Evolutionary conservation across 2,797 vertebrate genomes (phyloP).

Genomic region (Amniataba percoides): DNA sequence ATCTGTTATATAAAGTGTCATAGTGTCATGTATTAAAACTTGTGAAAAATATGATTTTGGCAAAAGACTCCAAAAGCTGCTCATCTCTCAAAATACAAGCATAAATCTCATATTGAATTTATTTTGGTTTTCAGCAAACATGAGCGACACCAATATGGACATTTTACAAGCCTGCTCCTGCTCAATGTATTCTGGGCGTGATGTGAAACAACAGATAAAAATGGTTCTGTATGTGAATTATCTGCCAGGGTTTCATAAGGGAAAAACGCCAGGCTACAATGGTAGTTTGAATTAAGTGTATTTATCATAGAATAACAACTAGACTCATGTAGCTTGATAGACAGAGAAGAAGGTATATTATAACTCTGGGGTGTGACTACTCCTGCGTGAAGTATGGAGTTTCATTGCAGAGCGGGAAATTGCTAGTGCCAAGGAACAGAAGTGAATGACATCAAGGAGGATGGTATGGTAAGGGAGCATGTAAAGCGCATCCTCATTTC

Average conservation of each 20-base stretch:
- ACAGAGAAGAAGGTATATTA: conserved; percentile 57
- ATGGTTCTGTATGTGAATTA: background rate
- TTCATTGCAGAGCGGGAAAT: conserved; percentile 73
- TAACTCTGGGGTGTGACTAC: conserved; percentile 54
- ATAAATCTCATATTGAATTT: conserved; percentile 24
- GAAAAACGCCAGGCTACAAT: conserved; percentile 8
- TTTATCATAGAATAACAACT: conserved; percentile 57
- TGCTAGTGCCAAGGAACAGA: conserved; percentile 73
- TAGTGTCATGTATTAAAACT: conserved; percentile 52
- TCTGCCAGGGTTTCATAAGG: background rate
- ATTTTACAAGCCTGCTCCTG: conserved; percentile 26
- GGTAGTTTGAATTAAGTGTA: conserved; percentile 41
- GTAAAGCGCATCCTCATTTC: conserved; percentile 80
- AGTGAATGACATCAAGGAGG: conserved; percentile 78
- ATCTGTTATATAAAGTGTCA: conserved; percentile 47
- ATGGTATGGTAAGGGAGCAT: conserved; percentile 73
- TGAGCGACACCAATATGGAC: background rate
- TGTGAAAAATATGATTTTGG: conserved; percentile 37
- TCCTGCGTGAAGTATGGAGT: conserved; percentile 68
- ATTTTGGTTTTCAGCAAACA: conserved; percentile 41
- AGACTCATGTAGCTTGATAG: conserved; percentile 41
- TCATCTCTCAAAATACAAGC: conserved; percentile 23
- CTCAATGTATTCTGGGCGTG: conserved; percentile 1
- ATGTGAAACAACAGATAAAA: conserved; percentile 20
- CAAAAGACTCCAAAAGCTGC: conserved; percentile 29